phyloP scores from a whole-genome alignment of 1,140 invertebrate genomes.

The Drosophila pallidifrons region DNA sequence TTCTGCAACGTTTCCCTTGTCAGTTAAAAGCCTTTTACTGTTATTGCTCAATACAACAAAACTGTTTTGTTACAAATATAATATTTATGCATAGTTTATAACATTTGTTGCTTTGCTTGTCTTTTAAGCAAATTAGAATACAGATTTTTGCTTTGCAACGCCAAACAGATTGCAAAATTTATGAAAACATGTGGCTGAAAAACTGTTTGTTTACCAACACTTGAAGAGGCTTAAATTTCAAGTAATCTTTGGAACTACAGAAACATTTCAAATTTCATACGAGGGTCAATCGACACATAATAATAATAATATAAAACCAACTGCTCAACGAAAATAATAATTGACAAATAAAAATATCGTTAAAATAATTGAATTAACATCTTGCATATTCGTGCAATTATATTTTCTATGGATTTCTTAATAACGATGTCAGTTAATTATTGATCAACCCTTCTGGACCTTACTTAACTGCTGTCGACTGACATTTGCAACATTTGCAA shows the following conservation, averaged over 20 bases:
- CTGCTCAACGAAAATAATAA: no score
- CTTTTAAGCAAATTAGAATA: constrained; percentile 5
- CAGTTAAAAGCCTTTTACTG: constrained; percentile 28
- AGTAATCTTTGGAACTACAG: neutral
- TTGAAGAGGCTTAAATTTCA: neutral
- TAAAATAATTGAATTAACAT: no score
- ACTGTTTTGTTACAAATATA: constrained; percentile 32
- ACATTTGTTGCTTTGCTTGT: constrained; percentile 10
- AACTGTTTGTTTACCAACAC: neutral
- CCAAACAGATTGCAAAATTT: neutral
- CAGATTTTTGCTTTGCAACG: constrained; percentile 1
- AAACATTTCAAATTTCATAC: neutral
- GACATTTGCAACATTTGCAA: neutral
- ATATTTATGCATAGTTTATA: constrained; percentile 43
- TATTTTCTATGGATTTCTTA: neutral
- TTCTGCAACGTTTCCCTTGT: constrained; percentile 7
- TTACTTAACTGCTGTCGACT: neutral
- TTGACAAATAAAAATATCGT: no score
- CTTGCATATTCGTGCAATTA: no score
- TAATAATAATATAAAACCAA: no score
- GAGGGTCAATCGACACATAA: neutral
- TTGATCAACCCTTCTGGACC: neutral
- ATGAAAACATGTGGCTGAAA: neutral
- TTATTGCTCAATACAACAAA: constrained; percentile 11
- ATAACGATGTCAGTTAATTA: neutral